Evolutionary conservation across 2,797 vertebrate species (phyloP), one percentile per base, ranked within the genome.

Genomic region (Epinephelus awoara): DNA sequence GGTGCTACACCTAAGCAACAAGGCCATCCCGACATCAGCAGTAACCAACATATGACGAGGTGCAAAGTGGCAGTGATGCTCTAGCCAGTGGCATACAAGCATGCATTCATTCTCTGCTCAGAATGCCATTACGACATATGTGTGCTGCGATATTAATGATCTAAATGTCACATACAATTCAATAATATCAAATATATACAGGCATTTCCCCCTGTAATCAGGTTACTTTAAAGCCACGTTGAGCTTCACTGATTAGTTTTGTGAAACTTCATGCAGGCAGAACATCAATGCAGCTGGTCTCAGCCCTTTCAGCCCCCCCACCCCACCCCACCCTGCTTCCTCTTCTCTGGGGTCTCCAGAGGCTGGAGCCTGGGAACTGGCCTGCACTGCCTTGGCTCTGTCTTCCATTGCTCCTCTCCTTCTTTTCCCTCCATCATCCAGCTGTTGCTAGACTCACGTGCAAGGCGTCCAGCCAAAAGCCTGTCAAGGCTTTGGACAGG

Each of bases 361-460:
- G 88, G 84, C 82, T 57, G 29, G 84, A 88, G 89, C 92, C 93
- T 95, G 94, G 91, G 94, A 95, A 95, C 89, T 89, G 83, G 85
- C 80, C 77, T 80, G 61, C 69, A 72, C 62, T 67, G 79, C 77
- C 77, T 79, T 89, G 82, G 75, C 81, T 90, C 83, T 56, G 63
- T 83, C 75, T 67, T 83, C 63, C 81, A 61, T 67, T 62, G 57
- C 78, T 86, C 71, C 77, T 87, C 87, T 84, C 76, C 75, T 70
- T 64, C 58, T 68, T 67, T 72, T 82, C 64, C 70, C 78, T 82
- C 80, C 72, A 56, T 76, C 80, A 75, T 90, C 87, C 93, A 94
- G 93, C 91, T 95, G 93, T 92, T 94, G 71, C 82, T 83, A 40
- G 62, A 58, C 90, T 95, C 93, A 94, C 91, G 76, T 95, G 95